Conservation (phyloP, 2,888 invertebrate genomes). For the Tenthredo livida region DNA sequence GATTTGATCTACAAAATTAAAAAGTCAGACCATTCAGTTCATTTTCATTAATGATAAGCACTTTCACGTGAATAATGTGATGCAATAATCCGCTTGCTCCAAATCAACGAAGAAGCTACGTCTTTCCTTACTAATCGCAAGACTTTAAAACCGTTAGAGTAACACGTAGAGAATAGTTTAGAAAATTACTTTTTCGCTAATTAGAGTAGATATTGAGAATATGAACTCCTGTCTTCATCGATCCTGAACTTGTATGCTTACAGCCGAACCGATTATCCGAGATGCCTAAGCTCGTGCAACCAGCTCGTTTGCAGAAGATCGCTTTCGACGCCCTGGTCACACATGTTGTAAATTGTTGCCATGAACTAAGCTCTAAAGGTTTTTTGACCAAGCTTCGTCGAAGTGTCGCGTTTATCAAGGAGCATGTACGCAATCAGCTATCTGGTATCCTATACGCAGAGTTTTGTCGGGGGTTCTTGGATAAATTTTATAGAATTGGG, state of each 20-base stretch:
- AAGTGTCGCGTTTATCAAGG: not conserved
- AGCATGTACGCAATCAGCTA: not conserved
- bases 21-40: not conserved
- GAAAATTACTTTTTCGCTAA: not conserved
- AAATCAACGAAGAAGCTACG: not conserved
- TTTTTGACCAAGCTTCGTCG: constrained; percentile 1
- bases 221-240: not conserved
- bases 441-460: not conserved
- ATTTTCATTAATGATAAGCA: not conserved
- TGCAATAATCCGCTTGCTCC: not conserved
- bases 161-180: not conserved
- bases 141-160: not conserved
- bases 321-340: constrained; percentile 9
- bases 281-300: constrained; percentile 35
- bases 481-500: constrained; percentile 1
- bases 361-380: constrained; percentile 5
- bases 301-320: not conserved
- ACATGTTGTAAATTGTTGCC: constrained; percentile 9
- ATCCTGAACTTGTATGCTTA: not conserved
- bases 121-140: not conserved
- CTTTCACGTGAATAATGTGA: not conserved
- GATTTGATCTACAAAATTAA: not conserved
- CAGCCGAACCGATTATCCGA: constrained; percentile 6
- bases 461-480: not conserved
- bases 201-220: constrained; percentile 7